Conservation (phyloP, 1,140 invertebrate genomes). For the Pristionchus pacificus region DNA sequence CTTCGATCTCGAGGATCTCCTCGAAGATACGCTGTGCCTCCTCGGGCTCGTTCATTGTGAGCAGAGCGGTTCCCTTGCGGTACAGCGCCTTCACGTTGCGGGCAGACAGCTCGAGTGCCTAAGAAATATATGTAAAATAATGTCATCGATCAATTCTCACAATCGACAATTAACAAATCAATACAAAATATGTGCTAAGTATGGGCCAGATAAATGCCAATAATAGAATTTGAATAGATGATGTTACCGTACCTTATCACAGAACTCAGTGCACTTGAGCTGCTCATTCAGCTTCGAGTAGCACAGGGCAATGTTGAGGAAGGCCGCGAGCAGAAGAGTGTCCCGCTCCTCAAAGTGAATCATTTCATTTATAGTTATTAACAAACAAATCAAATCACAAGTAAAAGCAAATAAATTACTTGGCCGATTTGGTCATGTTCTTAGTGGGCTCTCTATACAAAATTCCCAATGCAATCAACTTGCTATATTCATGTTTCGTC, state of each 20-base stretch:
- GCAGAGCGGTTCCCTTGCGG: slow-evolving; percentile 72
- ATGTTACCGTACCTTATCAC: slow-evolving; percentile 66
- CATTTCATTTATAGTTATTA: slow-evolving; percentile 7
- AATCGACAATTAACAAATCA: slow-evolving; percentile 1
- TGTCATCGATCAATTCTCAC: not conserved
- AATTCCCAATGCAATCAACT: no score
- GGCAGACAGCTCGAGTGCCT: slow-evolving; percentile 68
- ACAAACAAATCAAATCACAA: no score
- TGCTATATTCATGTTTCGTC: slow-evolving; percentile 29
- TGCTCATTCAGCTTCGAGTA: slow-evolving; percentile 76
- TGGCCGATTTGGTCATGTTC: no score
- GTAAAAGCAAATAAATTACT: no score
- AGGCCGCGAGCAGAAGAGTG: slow-evolving; percentile 68
- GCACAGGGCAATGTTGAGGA: slow-evolving; percentile 81
- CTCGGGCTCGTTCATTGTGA: slow-evolving; percentile 68
- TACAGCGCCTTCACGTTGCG: slow-evolving; percentile 85
- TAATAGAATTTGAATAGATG: no score
- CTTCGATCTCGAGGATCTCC: slow-evolving; percentile 69
- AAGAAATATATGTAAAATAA: not conserved
- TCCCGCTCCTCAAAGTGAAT: slow-evolving; percentile 58
- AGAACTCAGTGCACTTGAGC: slow-evolving; percentile 69
- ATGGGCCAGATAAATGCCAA: no score
- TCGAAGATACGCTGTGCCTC: slow-evolving; percentile 76
- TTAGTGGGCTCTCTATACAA: no score
- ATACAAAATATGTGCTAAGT: no score